Evolutionary conservation across 1,140 invertebrate genomes (phyloP), one percentile per base, ranked within the genome.

Genomic region (Glomeris maerens): DNA sequence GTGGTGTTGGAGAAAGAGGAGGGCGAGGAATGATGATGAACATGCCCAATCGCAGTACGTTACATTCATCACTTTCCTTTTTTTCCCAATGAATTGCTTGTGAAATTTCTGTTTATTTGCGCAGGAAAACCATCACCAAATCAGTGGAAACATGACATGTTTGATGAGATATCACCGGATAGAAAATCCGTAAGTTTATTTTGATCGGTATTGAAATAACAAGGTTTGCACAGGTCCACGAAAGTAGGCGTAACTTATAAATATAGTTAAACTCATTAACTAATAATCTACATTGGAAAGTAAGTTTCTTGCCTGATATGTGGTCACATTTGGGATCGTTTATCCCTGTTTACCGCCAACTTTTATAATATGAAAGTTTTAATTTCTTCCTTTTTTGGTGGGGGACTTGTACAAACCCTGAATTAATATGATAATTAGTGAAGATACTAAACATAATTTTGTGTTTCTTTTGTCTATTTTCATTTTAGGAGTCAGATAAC

Each of bases 101-200:
- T 13, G 7, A 10, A 21, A 17, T 44, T n/a, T 13, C 10, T 10
- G 20, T 7, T 46, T 40, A 45, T 27, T 41, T 46, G 27, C 26
- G 2, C n/a, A 54, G 55, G 46, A 49, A 50, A 54, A 46, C 26
- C 41, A 25, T 57, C 55, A 13, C 55, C 55, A 36, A 13, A 40
- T 38, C 21, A 55, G 20, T 57, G 55, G 55, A 47, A 57, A 20
- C 55, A 55, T 49, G 55, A 57, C 38, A 39, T 54, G 49, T 57
- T 55, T 55, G 46, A 48, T 13, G 23, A 45, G 31, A 36, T 28
- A 36, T 28, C 52, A 29, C 52, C 46, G 14, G 54, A 55, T 22
- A 20, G 29, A n/a, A 49, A 49, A 48, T 38, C 27, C 25, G 50
- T 52, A 50, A 47, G 45, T 38, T 42, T 4, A 7, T 5, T 21